Evolutionary conservation across 92 coral and sea anemone genomes (phyloP).

Genomic region (Epizoanthus stellaris): DNA sequence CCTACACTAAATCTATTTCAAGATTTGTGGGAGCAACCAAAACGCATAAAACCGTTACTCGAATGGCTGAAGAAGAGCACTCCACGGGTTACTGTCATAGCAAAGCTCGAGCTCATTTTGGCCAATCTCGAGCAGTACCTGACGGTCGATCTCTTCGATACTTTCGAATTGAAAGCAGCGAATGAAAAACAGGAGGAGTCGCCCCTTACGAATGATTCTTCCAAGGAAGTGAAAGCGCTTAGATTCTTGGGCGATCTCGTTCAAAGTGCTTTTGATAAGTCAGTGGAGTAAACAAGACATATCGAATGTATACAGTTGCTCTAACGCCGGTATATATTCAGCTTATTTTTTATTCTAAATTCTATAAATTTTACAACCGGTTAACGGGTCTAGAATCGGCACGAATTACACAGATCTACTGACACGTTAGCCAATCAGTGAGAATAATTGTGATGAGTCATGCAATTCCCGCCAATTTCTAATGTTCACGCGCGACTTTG

Average conservation of each 20-base stretch:
- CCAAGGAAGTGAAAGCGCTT: conserved; percentile 15
- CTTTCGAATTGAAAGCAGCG: conserved; percentile 1
- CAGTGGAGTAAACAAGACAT: not conserved
- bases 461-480: too few relatives aligned
- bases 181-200: conserved; percentile 5
- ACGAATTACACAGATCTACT: too few relatives aligned
- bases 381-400: too few relatives aligned
- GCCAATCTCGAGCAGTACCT: conserved; percentile 10
- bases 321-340: too few relatives aligned
- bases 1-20: conserved; percentile 19
- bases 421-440: too few relatives aligned
- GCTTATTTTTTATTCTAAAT: too few relatives aligned
- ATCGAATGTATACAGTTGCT: too few relatives aligned
- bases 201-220: not conserved
- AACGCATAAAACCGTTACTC: not conserved
- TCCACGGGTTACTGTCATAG: conserved; percentile 8
- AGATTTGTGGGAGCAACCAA: conserved; percentile 1
- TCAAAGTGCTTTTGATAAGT: conserved; percentile 34
- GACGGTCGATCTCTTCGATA: conserved; percentile 4
- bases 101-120: conserved; percentile 7
- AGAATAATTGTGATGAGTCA: too few relatives aligned
- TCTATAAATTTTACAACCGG: too few relatives aligned
- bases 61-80: not conserved
- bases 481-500: too few relatives aligned
- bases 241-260: conserved; percentile 35